Conservation (phyloP, 2,113 vertebrate species). For the Hydropotes inermis region DNA sequence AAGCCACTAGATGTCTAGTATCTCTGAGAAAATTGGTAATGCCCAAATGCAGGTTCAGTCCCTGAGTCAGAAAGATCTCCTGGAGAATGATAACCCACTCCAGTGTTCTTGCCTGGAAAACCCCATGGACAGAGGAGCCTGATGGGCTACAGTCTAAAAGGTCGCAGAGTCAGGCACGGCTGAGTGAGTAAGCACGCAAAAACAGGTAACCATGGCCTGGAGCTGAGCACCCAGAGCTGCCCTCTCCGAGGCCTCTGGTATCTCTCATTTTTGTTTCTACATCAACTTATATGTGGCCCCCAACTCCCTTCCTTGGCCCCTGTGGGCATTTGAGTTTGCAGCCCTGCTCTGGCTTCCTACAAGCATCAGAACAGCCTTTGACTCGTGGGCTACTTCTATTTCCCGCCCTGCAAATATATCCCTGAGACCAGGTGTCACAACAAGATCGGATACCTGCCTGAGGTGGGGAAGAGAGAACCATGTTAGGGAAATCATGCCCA, state of each 20-base stretch:
- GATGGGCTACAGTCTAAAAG: not conserved
- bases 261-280: fast-evolving
- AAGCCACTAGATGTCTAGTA: not conserved
- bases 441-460: not conserved
- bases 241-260: fast-evolving
- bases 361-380: not conserved
- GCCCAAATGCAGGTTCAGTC: not conserved
- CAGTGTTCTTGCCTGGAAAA: not conserved
- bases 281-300: fast-evolving
- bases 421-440: not conserved
- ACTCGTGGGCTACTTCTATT: not conserved
- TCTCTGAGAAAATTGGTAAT: not conserved
- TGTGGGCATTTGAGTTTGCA: not conserved
- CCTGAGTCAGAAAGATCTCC: not conserved
- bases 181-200: not conserved
- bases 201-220: not conserved
- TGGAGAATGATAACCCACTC: not conserved
- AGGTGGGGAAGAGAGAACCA: not conserved
- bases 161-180: fast-evolving
- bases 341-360: not conserved
- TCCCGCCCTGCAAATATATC: not conserved
- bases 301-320: not conserved
- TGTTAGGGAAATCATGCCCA: not conserved
- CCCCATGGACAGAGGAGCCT: not conserved
- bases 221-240: not conserved